Base-by-base conservation (phyloP, 2,797 vertebrate genomes). In the Luscinia luscinia region DNA sequence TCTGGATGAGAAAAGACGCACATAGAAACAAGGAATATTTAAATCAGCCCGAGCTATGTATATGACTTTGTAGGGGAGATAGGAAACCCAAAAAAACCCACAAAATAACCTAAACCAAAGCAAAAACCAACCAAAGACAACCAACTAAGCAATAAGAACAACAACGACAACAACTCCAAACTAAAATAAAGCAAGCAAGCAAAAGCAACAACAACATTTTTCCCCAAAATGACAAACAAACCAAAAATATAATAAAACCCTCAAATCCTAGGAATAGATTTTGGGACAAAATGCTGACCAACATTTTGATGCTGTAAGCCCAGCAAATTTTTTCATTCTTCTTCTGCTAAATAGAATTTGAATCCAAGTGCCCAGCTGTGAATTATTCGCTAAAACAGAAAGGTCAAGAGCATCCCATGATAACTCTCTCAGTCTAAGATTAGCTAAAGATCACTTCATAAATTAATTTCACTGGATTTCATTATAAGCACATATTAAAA, bases 381-480 rank as follows among this genome's bases (percentile, higher is more conserved):
- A 73, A 68, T 64, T 85, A 27, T 64, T 84, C 22, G 73, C 67
- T 82, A 11, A 74, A 87, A 81, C 36, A 8, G 43, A 91, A 94
- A 54, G 58, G 79, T 68, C 32, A 51, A 78, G 58, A 87, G 45
- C 15, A 75, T 72, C 27, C 43, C 43, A 36, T 67, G 54, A 70
- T 22, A 82, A 41, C 27, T 58, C 34, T 30, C 26, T 59, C 38
- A 52, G 41, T 24, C 41, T 57, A 76, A 76, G 67, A 68, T 30
- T 63, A 70, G 27, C 52, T 89, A 70, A 90, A 89, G 9, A 75
- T 18, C 76, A 38, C 24, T 74, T 84, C 52, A 41, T 46, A 66
- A 54, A 52, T 59, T 3, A 68, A 64, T 61, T 76, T 64, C 43
- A n/a, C 28, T n/a, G 30, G 41, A 57, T 36, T 82, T 72, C 24